Base-by-base conservation (phyloP, 2,888 invertebrate genomes). In the Amblyjoppa fuscipennis region DNA sequence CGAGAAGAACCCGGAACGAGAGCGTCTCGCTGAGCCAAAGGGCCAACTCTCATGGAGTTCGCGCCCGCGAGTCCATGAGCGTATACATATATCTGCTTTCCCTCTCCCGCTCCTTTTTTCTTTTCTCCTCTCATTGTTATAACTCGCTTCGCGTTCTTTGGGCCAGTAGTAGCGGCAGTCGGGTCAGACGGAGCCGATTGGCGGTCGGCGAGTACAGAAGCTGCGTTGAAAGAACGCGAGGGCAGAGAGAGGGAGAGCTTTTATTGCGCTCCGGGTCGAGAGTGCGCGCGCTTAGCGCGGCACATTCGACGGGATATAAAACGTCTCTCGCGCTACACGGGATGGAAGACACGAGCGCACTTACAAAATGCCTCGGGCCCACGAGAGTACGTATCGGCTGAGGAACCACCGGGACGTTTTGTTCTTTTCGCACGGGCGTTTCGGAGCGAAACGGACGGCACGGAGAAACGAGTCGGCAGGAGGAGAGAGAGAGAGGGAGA, bases 131-230 rank as follows among this genome's bases (percentile, higher is more conserved):
- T 74, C 66, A 49, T 69, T 80, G 16, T 56, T 61, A 28, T 41
- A 76, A 61, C 77, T 45, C 59, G 56, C 16, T 56, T 75, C 41
- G 77, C 56, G 80, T n/a, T 74, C 64, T 77, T 83, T 83, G 49
- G 73, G 77, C 76, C 41, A 85, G 82, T 85, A 82, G 80, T 68
- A 74, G 77, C 69, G 77, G 80, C 68, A 61, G 83, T 68, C 87
- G 68, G 79, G 66, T 85, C 86, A 80, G 85, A 53, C 78, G 51
- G 70, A 66, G 61, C 79, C 79, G 79, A 89, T 87, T 85, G 87
- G 79, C 66, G 80, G 83, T 87, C 89, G 89, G 88, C 86, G 69
- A 89, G 88, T 87, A 87, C 89, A 88, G 87, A 89, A 89, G 88
- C 87, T 78, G 84, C 61, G 80, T 71, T n/a, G 84, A 86, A 80